Conservation (phyloP, 2,113 vertebrate species). For the Phasianus colchicus region DNA sequence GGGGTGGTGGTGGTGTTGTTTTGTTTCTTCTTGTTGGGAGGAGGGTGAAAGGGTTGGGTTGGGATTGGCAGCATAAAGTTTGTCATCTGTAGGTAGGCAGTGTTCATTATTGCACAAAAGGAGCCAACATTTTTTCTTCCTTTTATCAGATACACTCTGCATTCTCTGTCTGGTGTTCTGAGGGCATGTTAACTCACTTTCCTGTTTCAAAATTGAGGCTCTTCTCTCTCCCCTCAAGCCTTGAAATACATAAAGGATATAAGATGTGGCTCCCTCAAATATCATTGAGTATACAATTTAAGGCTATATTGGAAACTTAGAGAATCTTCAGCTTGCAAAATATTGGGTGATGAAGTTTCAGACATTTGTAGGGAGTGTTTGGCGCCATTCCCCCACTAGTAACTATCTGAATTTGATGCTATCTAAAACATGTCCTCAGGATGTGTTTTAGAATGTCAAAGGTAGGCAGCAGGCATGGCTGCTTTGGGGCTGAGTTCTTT, state of each 20-base stretch:
- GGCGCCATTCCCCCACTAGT: not conserved
- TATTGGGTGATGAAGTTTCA: not conserved
- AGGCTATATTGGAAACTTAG: not conserved
- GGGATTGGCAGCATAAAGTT: not conserved
- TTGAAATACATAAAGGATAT: not conserved
- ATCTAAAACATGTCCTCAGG: not conserved
- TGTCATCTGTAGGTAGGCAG: not conserved
- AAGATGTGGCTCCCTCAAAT: not conserved
- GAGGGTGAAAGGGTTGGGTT: not conserved
- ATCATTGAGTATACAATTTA: not conserved
- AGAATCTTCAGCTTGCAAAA: not conserved
- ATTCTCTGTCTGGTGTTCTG: not conserved
- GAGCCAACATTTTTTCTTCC: not conserved
- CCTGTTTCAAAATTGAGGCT: not conserved
- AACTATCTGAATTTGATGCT: not conserved
- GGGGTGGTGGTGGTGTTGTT: no score
- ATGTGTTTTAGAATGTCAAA: not conserved
- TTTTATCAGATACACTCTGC: not conserved
- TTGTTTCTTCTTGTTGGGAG: not conserved
- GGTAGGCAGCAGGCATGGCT: not conserved
- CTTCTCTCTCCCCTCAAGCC: not conserved
- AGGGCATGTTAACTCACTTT: not conserved
- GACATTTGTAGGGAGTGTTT: fast-evolving
- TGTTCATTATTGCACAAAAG: not conserved
- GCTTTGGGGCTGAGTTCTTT: fast-evolving